These are phyloP conservation scores for Aporrectodea caliginosa DNA, from an alignment of 1,140 invertebrate genomes.

Conservation along the genomic window DNA sequence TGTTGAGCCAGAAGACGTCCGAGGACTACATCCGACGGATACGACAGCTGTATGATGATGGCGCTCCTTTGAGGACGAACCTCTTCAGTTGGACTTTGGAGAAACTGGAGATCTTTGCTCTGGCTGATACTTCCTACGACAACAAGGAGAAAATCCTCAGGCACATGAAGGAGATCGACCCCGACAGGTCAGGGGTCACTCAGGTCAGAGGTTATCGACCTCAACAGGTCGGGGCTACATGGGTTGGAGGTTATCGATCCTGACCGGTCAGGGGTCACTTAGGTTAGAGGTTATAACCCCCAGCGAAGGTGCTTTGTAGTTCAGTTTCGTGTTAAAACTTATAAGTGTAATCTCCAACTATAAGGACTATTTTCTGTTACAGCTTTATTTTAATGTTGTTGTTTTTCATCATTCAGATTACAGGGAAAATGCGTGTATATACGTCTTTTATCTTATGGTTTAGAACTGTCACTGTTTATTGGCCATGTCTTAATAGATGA, in stretches of 20 bases:
- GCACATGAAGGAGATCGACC: slow-evolving; percentile 74
- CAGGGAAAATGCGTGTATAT: too few relatives aligned
- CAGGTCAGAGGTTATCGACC: too few relatives aligned
- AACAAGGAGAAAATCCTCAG: slow-evolving; percentile 72
- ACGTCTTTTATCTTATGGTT: too few relatives aligned
- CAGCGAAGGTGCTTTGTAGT: not conserved
- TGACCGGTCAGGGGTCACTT: not conserved
- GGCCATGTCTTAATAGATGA: too few relatives aligned
- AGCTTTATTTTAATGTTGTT: too few relatives aligned
- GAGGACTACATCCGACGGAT: slow-evolving; percentile 93
- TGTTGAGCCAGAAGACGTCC: slow-evolving; percentile 80
- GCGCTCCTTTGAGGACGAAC: slow-evolving; percentile 68
- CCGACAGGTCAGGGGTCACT: slow-evolving; percentile 65
- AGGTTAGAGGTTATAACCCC: not conserved
- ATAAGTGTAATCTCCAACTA: too few relatives aligned
- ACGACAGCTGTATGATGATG: slow-evolving; percentile 66
- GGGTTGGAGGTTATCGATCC: not conserved
- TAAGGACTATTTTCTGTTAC: too few relatives aligned
- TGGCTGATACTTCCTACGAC: slow-evolving; percentile 80
- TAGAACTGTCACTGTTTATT: too few relatives aligned
- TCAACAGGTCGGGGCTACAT: not conserved
- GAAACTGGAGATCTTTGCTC: slow-evolving; percentile 66
- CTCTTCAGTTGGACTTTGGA: slow-evolving; percentile 75
- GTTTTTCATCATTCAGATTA: too few relatives aligned
- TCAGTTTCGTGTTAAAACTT: too few relatives aligned